Base-by-base conservation (phyloP, 2,113 vertebrate genomes). In the Petaurus breviceps region DNA sequence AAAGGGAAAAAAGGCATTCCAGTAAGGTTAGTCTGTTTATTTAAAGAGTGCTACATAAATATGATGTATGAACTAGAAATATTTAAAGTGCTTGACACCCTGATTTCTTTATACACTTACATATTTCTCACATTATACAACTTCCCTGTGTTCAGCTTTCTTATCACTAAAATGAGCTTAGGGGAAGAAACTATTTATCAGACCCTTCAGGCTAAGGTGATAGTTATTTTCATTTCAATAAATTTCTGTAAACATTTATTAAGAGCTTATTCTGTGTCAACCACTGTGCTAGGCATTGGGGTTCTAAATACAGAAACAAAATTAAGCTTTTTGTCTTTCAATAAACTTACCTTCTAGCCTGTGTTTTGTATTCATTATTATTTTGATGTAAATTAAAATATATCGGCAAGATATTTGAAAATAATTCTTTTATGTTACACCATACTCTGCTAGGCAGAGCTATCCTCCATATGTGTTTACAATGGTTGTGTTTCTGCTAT, bases 21-120 rank as follows among this genome's bases (percentile, higher is more conserved):
- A 4, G 50, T 93, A 43, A 94, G 55, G 10, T 90, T 91, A 84
- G 49, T 95, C 51, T 6, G 90, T 92, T 90, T 92, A 92, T 90
- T 95, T 95, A 92, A 96, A 96, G 89, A 52, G n/a, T 11, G 11
- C 4, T 54, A 26, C 16, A 94, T 91, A n/a, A 7, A 90, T 94
- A 94, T 55, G n/a, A 31, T 16, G 11, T 50, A 93, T 28, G 51
- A 47, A 51, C 16, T 52, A 16, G 57, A 90, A 49, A 51, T 92
- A 90, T 93, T 93, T 91, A 68, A 90, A 95, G 26, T 90, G 23
- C 25, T 92, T 92, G 23, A 92, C 3, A 52, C 31, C 19, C 95
- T 89, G 49, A 91, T 61, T 93, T 90, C 26, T 92, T 95, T 95
- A 92, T 4, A 24, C 95, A 49, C 84, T 96, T 90, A 52, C 52